A percentile compares a stretch with the other conserved stretches of the same genome.
phyloP scores from a whole-genome alignment of 2,888 invertebrate species.

The Lasioglossum figueresi region DNA sequence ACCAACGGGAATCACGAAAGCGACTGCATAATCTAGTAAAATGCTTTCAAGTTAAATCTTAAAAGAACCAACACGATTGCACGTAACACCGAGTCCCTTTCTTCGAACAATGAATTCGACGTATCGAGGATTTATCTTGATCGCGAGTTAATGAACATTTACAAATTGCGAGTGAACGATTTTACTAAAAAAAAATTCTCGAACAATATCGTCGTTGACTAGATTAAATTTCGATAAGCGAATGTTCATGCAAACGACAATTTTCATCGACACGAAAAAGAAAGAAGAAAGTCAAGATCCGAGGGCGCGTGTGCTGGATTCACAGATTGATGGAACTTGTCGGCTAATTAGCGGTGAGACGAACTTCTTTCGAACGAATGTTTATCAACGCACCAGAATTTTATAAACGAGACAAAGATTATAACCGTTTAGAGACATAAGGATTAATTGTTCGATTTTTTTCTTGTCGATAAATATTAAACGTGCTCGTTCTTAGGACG shows the following conservation, averaged over 20 bases:
- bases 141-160: not conserved
- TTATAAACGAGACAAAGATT: not conserved
- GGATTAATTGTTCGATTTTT: conserved; percentile 46
- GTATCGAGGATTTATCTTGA: not conserved
- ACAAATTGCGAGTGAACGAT: not conserved
- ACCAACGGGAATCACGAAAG: not conserved
- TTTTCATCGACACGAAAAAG: not conserved
- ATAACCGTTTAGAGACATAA: conserved; percentile 36
- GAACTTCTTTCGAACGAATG: conserved; percentile 33
- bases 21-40: not conserved
- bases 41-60: not conserved
- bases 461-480: conserved; percentile 57
- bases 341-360: not conserved
- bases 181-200: not conserved
- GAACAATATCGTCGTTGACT: not conserved
- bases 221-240: not conserved
- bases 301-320: not conserved
- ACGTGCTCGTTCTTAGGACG: conserved; percentile 54
- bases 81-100: not conserved
- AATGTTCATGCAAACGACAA: not conserved
- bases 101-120: not conserved
- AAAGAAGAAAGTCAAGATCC: not conserved
- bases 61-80: not conserved
- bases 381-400: not conserved
- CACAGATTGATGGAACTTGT: not conserved